phyloP scores from a whole-genome alignment of 2,113 vertebrate genomes.

The Craseonycteris thonglongyai region DNA sequence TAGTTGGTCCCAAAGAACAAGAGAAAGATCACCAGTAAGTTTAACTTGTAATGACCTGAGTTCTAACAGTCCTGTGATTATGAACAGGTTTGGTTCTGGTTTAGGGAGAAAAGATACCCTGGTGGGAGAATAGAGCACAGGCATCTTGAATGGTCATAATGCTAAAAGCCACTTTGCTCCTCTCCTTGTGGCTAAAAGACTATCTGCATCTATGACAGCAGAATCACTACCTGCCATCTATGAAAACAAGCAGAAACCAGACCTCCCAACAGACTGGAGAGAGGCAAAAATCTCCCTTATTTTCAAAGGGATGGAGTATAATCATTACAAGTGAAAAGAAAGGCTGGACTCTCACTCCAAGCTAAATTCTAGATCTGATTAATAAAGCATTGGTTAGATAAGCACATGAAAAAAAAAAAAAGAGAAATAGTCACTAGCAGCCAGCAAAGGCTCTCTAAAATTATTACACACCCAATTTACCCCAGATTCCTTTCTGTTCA shows the following conservation, averaged over 20 bases:
- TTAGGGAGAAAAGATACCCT: neutral
- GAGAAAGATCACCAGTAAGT: slow-evolving; percentile 13
- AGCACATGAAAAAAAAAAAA: neutral
- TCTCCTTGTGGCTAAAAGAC: neutral
- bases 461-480: slow-evolving; percentile 6
- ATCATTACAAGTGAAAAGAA: slow-evolving; percentile 21
- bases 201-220: neutral
- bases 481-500: neutral
- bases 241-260: slow-evolving; percentile 2
- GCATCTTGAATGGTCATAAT: neutral
- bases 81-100: neutral
- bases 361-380: slow-evolving; percentile 31
- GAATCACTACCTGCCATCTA: neutral
- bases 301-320: neutral
- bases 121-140: neutral
- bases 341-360: neutral
- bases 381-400: slow-evolving; percentile 17
- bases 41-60: neutral
- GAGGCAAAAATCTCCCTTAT: neutral
- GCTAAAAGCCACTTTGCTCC: neutral
- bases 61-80: neutral
- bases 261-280: slow-evolving; percentile 16
- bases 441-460: slow-evolving; percentile 16
- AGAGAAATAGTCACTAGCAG: neutral
- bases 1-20: slow-evolving; percentile 13